Evolutionary conservation across 2,888 invertebrate genomes (phyloP).

Genomic region (Drosophila infuscata): DNA sequence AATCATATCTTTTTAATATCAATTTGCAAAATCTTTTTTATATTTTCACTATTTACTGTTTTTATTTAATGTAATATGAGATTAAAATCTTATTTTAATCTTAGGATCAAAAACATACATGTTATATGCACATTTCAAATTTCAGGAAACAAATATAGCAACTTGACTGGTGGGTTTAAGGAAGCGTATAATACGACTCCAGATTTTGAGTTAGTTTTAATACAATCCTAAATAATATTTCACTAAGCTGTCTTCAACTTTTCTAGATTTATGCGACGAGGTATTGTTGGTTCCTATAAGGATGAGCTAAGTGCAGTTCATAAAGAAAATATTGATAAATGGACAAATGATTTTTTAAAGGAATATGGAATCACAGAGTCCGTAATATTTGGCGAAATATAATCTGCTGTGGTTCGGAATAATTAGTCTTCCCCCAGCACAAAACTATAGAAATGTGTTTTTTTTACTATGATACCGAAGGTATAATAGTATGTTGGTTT

Average conservation of each 20-base stretch:
- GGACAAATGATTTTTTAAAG: conserved; percentile 30
- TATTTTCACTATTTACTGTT: neutral
- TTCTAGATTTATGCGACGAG: conserved; percentile 59
- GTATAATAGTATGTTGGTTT: too few species aligned
- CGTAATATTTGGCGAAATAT: conserved; percentile 52
- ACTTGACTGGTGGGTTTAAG: neutral
- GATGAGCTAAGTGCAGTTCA: conserved; percentile 47
- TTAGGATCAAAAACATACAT: neutral
- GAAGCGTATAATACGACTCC: fast-evolving
- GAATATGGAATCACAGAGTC: conserved; percentile 39
- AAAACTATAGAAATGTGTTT: neutral
- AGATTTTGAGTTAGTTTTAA: conserved; percentile 26
- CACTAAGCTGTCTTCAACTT: neutral
- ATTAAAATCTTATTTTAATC: neutral
- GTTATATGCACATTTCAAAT: neutral
- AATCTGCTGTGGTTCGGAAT: neutral
- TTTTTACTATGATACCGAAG: too few species aligned
- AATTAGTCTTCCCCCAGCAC: too few species aligned
- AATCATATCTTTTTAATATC: neutral
- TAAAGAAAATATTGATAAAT: conserved; percentile 40
- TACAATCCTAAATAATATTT: neutral
- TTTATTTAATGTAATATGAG: neutral
- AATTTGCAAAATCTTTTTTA: neutral
- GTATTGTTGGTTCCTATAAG: conserved; percentile 55
- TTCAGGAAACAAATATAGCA: conserved; percentile 20